Evolutionary conservation across 2,888 invertebrate genomes (phyloP).

Genomic region (Noctua fimbriata): DNA sequence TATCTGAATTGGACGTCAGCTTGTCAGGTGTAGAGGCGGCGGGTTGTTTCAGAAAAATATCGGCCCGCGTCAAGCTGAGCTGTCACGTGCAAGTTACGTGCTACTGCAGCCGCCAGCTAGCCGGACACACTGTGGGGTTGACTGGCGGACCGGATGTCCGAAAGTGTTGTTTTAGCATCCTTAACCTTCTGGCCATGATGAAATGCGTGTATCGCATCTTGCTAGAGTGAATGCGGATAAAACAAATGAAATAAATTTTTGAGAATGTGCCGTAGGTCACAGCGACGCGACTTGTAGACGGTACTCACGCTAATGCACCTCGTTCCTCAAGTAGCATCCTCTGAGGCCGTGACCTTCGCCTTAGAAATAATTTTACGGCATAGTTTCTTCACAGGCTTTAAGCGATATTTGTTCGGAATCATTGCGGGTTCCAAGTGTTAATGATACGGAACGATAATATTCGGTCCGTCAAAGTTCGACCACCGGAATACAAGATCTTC

Average conservation of each 20-base stretch:
- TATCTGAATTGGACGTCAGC: slow-evolving; percentile 70
- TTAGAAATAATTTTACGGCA: background rate
- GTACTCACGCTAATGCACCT: background rate
- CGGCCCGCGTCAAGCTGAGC: slow-evolving; percentile 70
- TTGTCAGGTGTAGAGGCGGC: slow-evolving; percentile 63
- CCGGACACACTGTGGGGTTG: slow-evolving; percentile 51
- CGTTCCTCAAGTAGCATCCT: background rate
- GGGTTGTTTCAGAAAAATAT: slow-evolving; percentile 79
- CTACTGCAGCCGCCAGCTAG: slow-evolving; percentile 54
- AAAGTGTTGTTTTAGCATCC: background rate
- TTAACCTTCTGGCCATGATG: background rate
- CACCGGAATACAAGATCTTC: too few species aligned
- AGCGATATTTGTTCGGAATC: background rate
- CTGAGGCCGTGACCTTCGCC: background rate
- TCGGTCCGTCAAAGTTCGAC: too few species aligned
- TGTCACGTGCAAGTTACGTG: slow-evolving; percentile 78
- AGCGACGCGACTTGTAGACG: background rate
- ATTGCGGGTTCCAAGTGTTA: background rate
- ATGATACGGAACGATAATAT: background rate
- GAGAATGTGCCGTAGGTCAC: background rate
- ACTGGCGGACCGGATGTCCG: background rate
- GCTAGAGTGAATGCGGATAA: too few species aligned
- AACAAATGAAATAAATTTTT: too few species aligned
- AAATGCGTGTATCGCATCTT: too few species aligned
- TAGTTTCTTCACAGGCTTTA: background rate